Evolutionary conservation across 2,888 invertebrate species (phyloP), one percentile per base, ranked within the genome.

Genomic region (Oscheius sp.): DNA sequence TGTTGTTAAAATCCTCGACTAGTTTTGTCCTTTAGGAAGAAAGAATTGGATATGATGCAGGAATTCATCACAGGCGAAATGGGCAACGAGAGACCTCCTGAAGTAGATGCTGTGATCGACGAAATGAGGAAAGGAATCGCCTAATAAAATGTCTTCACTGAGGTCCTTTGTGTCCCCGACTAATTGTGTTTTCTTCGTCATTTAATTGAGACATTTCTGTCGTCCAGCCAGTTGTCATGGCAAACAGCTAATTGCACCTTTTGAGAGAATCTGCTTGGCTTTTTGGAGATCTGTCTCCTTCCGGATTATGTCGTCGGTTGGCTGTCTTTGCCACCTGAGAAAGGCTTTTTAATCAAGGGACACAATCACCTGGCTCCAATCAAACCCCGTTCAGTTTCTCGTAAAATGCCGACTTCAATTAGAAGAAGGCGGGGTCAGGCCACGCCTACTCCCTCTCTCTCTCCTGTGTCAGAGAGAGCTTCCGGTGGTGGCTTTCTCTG

Each of bases 41-140:
- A 72, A 8, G 76, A 76, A 57, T 52, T 73, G 67, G 67, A 42
- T 12, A 66, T 52, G 20, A 63, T 75, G 25, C 65, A 67, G 27
- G 5, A 37, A 1, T 69, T 70, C 34, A 66, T 73, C 63, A 45
- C 46, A n/a, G 10, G 39, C 10, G 71, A 73, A 58, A 75, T 73
- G 75, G 71, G 73, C 23, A 31, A 50, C 1, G 66, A 67, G 48
- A 65, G 67, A 20, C 69, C 71, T 0, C 17, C 65, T 10, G 61
- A 66, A 31, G 57, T 74, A 29, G 68, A 65, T 27, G 57, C 58
- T 42, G 71, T 61, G 25, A 46, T 74, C 37, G 37, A 48, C 12
- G 50, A 34, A 3, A 57, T 57, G 57, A 57, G 39, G 57, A 57
- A 57, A 25, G 57, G 37, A 17, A 20, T 57, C 12, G 39, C 10